Evolutionary conservation across 2,888 invertebrate species (phyloP), one percentile per base, ranked within the genome.

Genomic region (Ormia ochracea): DNA sequence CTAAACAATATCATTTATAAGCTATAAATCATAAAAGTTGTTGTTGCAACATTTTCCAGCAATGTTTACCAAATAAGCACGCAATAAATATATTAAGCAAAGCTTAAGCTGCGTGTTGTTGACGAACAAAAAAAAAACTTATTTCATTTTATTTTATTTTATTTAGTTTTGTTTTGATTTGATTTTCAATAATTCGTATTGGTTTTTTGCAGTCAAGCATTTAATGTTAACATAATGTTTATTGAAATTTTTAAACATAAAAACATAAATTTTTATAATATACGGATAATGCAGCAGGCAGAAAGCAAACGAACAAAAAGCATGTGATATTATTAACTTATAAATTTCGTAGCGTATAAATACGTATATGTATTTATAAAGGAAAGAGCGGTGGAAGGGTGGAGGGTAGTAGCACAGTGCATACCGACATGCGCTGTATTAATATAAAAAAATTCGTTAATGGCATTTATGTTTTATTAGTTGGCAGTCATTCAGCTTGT

Each of bases 1-100:
- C 65, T 75, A 70, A 79, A 79, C 70, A 79, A 79, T 79, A 79
- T 79, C 79, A 75, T 75, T 79, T 79, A 70, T 14, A 65, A 79
- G 70, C 65, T 58, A 79, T 79, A 79, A 79, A 79, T 79, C 79
- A 79, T 79, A 79, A 41, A 74, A 59, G n/a, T 50, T 50, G 36
- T 66, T 74, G 50, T 31, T 66, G 48, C 14, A 23, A 52, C 23
- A 54, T 65, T 33, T 59, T 75, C 17, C 19, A 63, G 31, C 59
- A 38, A 52, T 31, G 59, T 41, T 75, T 41, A 45, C 45, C 59
- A 45, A 45, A 45, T 31, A 61, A 54, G 43, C 61, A 54, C 61
- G 58, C 61, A 68, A 75, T 45, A 75, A 59, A 59, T 52, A 68
- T 43, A 68, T 66, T 75, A 26, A 43, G 52, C 12, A 66, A 59